Evolutionary conservation across 2,888 invertebrate genomes (phyloP).

Genomic region (Torymus auratus): DNA sequence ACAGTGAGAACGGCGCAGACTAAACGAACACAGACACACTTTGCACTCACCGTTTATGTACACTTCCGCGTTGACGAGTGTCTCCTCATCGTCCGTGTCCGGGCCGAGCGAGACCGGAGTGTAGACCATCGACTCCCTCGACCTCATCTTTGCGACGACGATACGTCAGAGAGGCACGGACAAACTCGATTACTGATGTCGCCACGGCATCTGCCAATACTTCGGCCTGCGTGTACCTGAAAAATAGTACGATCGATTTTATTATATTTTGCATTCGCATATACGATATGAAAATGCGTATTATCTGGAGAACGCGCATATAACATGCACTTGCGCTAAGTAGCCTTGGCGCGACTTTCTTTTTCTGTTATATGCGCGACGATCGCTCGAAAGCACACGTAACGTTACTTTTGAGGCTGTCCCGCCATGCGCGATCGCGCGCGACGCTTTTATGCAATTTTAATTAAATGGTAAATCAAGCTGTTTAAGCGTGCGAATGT

Average conservation of each 20-base stretch:
- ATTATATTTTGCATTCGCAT: too few species aligned
- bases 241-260: too few species aligned
- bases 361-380: slow-evolving; percentile 21
- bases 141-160: slow-evolving; percentile 66
- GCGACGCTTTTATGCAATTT: slow-evolving; percentile 25
- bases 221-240: too few species aligned
- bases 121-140: slow-evolving; percentile 73
- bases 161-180: background rate
- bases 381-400: slow-evolving; percentile 23
- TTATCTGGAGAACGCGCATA: too few species aligned
- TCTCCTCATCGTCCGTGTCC: slow-evolving; percentile 75
- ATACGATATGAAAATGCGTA: too few species aligned
- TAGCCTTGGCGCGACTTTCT: slow-evolving; percentile 42
- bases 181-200: background rate
- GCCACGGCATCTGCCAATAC: too few species aligned
- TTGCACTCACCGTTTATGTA: slow-evolving; percentile 72
- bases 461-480: slow-evolving; percentile 35
- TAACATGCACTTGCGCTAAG: background rate
- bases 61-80: slow-evolving; percentile 74
- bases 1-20: background rate
- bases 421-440: background rate
- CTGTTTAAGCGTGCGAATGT: too few species aligned
- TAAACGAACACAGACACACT: background rate
- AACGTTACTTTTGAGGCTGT: background rate
- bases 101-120: slow-evolving; percentile 74